Evolutionary conservation across 2,113 vertebrate species (phyloP), one percentile per base, ranked within the genome.

Genomic region (Leucosticte australis): DNA sequence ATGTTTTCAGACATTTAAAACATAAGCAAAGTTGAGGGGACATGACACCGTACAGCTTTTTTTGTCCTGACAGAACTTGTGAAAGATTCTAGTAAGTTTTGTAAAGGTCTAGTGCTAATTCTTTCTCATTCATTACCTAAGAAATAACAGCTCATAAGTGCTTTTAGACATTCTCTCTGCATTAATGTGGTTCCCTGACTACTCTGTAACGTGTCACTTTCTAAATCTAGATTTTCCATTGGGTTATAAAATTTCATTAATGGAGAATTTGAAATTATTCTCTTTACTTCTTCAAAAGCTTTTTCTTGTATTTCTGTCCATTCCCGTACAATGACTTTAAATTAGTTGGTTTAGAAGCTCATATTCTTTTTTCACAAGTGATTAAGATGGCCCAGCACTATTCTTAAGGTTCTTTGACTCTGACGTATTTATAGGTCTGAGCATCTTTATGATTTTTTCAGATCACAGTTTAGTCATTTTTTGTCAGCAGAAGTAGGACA

Each of bases 231-330:
- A 7, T 16, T 90, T 91, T 91, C 70, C 13, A 83, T 76, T 90
- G 49, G 13, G 26, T 83, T 83, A 59, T 47, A 87, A 28, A 62
- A 59, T 65, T 80, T 91, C 26, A 80, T 85, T 94, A 94, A 59
- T 44, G 21, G 26, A 87, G 57, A 78, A 74, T 77, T 88, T 83
- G 21, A 88, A 92, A 94, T 88, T 65, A 94, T 50, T 39, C 9
- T 80, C 59, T 82, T 83, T 82, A 73, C 14, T 87, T 73, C 27
- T 90, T 94, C 67, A 88, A 83, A 94, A 95, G 78, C 59, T 79
- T 95, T 97, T 90, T 62, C 90, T 75, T 91, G 91, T 95, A 90
- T 79, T 92, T 89, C 55, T 91, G 16, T 59, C 15, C 9, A 49
- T 73, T 94, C 50, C 44, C 2, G 1, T 56, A 27, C 35, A 41